Conservation (phyloP, 2,797 vertebrate genomes). For the Lacerta bilineata region DNA sequence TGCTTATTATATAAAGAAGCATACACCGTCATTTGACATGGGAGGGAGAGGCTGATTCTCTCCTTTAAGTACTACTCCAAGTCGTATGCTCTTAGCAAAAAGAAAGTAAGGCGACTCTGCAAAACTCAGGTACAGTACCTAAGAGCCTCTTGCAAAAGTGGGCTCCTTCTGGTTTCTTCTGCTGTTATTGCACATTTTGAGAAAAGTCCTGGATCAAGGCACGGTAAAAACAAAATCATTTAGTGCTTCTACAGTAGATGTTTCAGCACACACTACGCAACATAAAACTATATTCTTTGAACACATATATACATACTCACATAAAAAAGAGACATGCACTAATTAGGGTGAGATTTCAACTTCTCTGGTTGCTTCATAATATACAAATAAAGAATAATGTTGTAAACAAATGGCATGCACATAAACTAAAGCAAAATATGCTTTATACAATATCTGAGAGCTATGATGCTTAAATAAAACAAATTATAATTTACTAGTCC, state of each 20-base stretch:
- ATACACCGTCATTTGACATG: conserved; percentile 70
- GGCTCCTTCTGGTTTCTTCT: conserved; percentile 68
- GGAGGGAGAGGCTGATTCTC: conserved; percentile 36
- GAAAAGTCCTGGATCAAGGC: conserved; percentile 75
- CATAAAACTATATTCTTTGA: conserved; percentile 71
- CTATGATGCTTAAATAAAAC: conserved; percentile 80
- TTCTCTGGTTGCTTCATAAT: conserved; percentile 69
- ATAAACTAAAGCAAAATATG: conserved; percentile 77
- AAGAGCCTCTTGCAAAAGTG: conserved; percentile 58
- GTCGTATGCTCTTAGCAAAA: conserved; percentile 42
- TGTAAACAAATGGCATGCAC: conserved; percentile 80
- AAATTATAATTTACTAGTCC: conserved; percentile 79
- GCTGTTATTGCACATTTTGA: conserved; percentile 78
- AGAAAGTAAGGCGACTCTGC: conserved; percentile 59
- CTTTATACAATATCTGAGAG: conserved; percentile 77
- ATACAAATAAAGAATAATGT: conserved; percentile 79
- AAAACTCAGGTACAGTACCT: conserved; percentile 44
- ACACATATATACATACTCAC: conserved; percentile 69
- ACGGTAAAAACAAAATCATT: conserved; percentile 74
- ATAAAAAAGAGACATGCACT: conserved; percentile 75
- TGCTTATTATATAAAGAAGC: conserved; percentile 77
- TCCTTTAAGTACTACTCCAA: conserved; percentile 71
- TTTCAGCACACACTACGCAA: conserved; percentile 73
- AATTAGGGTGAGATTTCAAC: conserved; percentile 67
- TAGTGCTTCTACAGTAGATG: conserved; percentile 78